Evolutionary conservation across 2,888 invertebrate species (phyloP).

Genomic region (Chirona hameri): DNA sequence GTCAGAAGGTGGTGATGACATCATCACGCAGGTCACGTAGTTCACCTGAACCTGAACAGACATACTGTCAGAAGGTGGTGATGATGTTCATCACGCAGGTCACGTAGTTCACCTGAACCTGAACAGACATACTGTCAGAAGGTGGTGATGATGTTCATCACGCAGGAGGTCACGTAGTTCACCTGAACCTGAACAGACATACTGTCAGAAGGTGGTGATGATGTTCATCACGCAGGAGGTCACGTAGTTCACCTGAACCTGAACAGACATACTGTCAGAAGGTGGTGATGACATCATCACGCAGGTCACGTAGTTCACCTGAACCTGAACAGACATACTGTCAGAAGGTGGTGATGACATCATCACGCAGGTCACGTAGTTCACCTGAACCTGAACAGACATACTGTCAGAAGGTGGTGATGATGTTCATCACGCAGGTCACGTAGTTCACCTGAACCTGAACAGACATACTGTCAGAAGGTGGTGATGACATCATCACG

Average conservation of each 20-base stretch:
- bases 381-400: conserved; percentile 33
- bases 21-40: conserved; percentile 86
- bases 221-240: conserved; percentile 82
- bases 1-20: conserved; percentile 82
- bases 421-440: conserved; percentile 81
- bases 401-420: conserved; percentile 72
- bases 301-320: conserved; percentile 70
- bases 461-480: conserved; percentile 56
- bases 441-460: conserved; percentile 61
- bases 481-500: conserved; percentile 86
- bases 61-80: conserved; percentile 67
- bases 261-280: conserved; percentile 56
- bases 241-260: conserved; percentile 61
- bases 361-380: conserved; percentile 85
- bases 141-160: conserved; percentile 88
- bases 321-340: neutral
- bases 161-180: conserved; percentile 75
- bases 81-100: conserved; percentile 86
- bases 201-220: conserved; percentile 74
- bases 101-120: conserved; percentile 61
- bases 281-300: conserved; percentile 86
- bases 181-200: conserved; percentile 26
- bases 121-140: conserved; percentile 56
- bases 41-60: conserved; percentile 43
- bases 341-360: conserved; percentile 85